Evolutionary conservation across 1,140 invertebrate genomes (phyloP), one percentile per base, ranked within the genome.

Genomic region (Tyrophagus putrescentiae): DNA sequence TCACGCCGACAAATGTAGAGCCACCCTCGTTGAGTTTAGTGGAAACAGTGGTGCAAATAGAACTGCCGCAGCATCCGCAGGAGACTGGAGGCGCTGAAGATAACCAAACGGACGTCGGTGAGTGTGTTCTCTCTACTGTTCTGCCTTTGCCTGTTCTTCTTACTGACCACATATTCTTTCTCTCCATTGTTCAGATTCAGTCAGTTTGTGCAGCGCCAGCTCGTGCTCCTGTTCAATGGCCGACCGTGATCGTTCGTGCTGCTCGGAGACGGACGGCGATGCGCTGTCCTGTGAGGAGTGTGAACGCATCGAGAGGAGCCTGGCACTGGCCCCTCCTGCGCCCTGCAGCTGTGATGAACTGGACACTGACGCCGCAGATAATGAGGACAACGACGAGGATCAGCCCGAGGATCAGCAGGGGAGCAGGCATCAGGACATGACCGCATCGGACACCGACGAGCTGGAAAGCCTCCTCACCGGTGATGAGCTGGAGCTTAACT

Each of bases 401-500:
- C n/a, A 9, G 7, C 28, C 31, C 32, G 23, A 44, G n/a, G 11
- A 7, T 44, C 11, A n/a, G n/a, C n/a, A n/a, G n/a, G n/a, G n/a
- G n/a, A n/a, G n/a, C n/a, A n/a, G n/a, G n/a, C n/a, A n/a, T n/a
- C n/a, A n/a, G n/a, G n/a, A n/a, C n/a, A n/a, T n/a, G n/a, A n/a
- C 25, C 28, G 23, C 11, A 56, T 56, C 45, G 7, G 45, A 48
- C 7, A 29, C 23, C 18, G 32, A 25, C 39, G 52, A 54, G 13
- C 31, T 54, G n/a, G 52, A 54, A 16, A 18, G 11, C 7, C 28
- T 54, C 11, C 1, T 54, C 21, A 54, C 13, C 9, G 25, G 25
- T n/a, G 52, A 54, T 33, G 52, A 54, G 25, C 28, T 54, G 3
- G 52, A 54, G 11, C 25, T n/a, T 7, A 54, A 54, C 25, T 32